Percentiles rank a stretch among this genome's conserved stretches.
phyloP scores from a whole-genome alignment of 2,888 invertebrate species.

The Dusona sp. region DNA sequence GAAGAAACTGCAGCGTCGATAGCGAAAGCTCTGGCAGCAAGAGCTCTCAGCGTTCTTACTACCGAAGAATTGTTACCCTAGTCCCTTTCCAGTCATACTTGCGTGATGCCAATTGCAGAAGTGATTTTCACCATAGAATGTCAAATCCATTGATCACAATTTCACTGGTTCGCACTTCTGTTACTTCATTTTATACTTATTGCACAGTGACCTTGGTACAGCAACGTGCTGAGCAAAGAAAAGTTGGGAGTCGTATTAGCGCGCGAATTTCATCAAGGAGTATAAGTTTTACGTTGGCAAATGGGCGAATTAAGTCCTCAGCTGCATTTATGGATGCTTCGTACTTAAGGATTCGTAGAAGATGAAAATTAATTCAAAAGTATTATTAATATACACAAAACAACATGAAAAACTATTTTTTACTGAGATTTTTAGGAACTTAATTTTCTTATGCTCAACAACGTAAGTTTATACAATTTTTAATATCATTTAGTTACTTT shows the following conservation, averaged over 20 bases:
- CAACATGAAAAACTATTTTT: not conserved
- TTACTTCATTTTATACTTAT: conserved; percentile 40
- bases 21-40: conserved; percentile 87
- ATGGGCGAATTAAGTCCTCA: not conserved
- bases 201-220: not conserved
- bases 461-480: not conserved
- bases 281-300: not conserved
- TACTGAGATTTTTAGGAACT: not conserved
- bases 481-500: not conserved
- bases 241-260: not conserved
- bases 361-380: not conserved
- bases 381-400: not conserved
- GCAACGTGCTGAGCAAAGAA: not conserved
- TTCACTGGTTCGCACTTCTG: conserved; percentile 23
- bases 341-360: not conserved
- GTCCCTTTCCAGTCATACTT: conserved; percentile 36
- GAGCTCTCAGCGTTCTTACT: conserved; percentile 87
- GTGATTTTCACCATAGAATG: conserved; percentile 16
- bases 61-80: conserved; percentile 86
- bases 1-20: conserved; percentile 89
- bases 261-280: not conserved
- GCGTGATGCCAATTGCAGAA: not conserved
- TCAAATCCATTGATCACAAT: conserved; percentile 29
- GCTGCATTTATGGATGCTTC: not conserved
- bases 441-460: not conserved